Evolutionary conservation across 2,888 invertebrate species (phyloP).

Genomic region (Troilus luridus): DNA sequence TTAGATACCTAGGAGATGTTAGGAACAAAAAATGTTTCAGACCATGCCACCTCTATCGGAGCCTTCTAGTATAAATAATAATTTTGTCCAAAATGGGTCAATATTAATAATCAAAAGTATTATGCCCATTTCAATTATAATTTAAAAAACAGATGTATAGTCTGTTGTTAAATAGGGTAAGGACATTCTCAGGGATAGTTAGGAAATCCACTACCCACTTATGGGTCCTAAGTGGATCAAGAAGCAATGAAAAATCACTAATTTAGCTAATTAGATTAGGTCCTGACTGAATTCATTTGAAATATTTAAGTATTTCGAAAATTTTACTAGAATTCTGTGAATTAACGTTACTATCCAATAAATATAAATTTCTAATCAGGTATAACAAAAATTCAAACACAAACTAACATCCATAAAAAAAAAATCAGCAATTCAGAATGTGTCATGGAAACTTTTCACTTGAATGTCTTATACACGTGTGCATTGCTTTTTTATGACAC

Average conservation of each 20-base stretch:
- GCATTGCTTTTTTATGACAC: neutral
- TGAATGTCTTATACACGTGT: neutral
- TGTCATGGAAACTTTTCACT: neutral
- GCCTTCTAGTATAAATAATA: neutral
- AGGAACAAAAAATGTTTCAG: neutral
- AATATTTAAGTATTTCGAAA: neutral
- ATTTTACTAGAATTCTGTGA: neutral
- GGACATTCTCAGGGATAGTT: conserved; percentile 40
- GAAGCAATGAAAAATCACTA: neutral
- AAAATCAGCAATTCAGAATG: neutral
- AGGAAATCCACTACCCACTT: neutral
- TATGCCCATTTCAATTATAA: neutral
- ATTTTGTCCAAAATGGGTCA: neutral
- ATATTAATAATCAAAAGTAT: neutral
- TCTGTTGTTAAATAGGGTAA: conserved; percentile 13
- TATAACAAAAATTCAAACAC: neutral
- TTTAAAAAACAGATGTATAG: neutral
- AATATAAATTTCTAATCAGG: neutral
- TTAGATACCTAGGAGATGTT: neutral
- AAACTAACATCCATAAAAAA: neutral
- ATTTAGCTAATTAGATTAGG: neutral
- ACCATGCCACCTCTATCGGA: neutral
- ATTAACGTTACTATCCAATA: neutral
- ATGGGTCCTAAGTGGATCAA: neutral
- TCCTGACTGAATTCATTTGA: neutral